These are phyloP conservation scores for Parascotia fuliginaria DNA, from an alignment of 2,888 invertebrate species.

Conservation along the genomic window DNA sequence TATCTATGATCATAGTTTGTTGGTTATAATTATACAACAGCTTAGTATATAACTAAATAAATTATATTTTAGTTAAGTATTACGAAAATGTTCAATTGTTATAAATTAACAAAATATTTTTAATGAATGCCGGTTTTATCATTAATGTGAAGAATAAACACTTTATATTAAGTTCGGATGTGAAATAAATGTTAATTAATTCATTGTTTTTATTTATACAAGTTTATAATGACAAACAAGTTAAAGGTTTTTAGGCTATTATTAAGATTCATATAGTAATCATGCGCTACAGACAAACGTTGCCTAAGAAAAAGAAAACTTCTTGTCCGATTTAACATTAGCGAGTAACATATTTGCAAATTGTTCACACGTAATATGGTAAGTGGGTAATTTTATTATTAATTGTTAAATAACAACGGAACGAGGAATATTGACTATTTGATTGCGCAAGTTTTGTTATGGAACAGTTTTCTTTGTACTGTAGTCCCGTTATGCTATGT, in stretches of 20 bases:
- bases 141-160: background rate
- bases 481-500: too few species aligned
- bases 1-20: too few species aligned
- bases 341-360: constrained; percentile 14
- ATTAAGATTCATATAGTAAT: constrained; percentile 26
- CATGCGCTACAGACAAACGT: constrained; percentile 4
- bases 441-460: constrained; percentile 15
- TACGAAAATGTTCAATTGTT: background rate
- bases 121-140: background rate
- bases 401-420: constrained; percentile 39
- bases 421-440: constrained; percentile 23
- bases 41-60: too few species aligned
- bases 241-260: constrained; percentile 31
- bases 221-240: constrained; percentile 6
- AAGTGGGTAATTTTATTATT: constrained; percentile 40
- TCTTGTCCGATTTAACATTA: constrained; percentile 6
- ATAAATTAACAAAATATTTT: background rate
- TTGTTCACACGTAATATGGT: constrained; percentile 26
- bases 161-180: background rate
- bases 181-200: constrained; percentile 6
- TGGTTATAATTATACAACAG: too few species aligned
- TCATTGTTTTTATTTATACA: constrained; percentile 9
- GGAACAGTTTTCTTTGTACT: constrained; percentile 1
- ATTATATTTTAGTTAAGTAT: background rate
- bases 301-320: constrained; percentile 4